phyloP scores from a whole-genome alignment of 2,888 invertebrate genomes.

The Tubulanus polymorphus region DNA sequence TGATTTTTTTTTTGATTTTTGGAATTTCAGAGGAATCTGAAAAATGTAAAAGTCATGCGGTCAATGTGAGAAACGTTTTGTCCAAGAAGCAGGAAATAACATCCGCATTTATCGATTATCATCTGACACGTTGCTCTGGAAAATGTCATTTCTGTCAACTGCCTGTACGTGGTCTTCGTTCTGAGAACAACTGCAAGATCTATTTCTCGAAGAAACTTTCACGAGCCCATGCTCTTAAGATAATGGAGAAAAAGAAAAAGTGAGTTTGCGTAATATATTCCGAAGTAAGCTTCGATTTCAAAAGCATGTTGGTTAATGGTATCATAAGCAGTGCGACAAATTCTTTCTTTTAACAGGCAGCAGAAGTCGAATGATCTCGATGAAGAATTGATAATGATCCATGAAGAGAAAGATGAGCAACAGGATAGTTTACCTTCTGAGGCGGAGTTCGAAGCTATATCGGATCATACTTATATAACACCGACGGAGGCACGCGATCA shows the following conservation, averaged over 20 bases:
- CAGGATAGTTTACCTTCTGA: constrained; percentile 7
- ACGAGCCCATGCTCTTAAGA: not conserved
- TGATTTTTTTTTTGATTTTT: too few species aligned
- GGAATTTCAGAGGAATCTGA: too few species aligned
- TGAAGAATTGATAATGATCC: constrained; percentile 9
- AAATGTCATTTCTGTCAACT: constrained; percentile 33
- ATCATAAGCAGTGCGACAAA: too few species aligned
- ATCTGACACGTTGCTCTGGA: too few species aligned
- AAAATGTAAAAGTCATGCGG: too few species aligned
- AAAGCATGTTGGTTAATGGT: too few species aligned
- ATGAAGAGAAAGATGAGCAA: constrained; percentile 8
- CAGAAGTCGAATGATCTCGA: too few species aligned
- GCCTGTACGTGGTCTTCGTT: constrained; percentile 20
- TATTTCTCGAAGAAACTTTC: constrained; percentile 13
- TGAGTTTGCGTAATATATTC: not conserved
- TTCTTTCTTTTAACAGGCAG: too few species aligned
- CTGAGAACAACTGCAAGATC: constrained; percentile 32
- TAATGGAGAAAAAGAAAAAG: not conserved
- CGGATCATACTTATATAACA: constrained; percentile 32
- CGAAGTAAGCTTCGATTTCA: not conserved
- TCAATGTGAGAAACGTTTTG: too few species aligned
- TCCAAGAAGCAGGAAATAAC: too few species aligned
- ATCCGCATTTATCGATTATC: too few species aligned
- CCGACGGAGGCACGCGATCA: constrained; percentile 54
- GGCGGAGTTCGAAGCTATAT: not conserved